Evolutionary conservation across 2,888 invertebrate species (phyloP).

Genomic region (Zhuqinia jingwanae): DNA sequence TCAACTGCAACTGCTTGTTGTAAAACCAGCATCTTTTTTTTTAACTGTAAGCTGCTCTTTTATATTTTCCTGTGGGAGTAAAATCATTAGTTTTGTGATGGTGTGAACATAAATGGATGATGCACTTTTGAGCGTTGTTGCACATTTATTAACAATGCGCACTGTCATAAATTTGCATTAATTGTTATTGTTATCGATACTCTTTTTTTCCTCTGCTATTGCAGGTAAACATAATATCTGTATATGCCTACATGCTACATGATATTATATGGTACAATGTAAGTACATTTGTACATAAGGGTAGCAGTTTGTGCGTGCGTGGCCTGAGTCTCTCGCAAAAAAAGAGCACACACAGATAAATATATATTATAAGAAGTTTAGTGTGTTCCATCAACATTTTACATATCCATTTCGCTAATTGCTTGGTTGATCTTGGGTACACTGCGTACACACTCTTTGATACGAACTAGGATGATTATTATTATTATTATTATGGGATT

Average conservation of each 20-base stretch:
- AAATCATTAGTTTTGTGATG: too few species aligned
- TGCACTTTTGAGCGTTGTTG: neutral
- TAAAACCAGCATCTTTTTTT: neutral
- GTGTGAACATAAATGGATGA: neutral
- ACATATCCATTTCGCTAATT: constrained; percentile 48
- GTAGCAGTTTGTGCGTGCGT: too few species aligned
- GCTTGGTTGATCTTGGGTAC: constrained; percentile 66
- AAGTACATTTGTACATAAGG: too few species aligned
- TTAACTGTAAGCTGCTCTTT: neutral
- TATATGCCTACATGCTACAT: too few species aligned
- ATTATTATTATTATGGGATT: neutral
- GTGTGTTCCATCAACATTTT: neutral
- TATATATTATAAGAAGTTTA: too few species aligned
- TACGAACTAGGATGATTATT: too few species aligned
- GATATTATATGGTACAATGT: too few species aligned
- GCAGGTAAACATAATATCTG: too few species aligned
- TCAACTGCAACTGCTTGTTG: neutral
- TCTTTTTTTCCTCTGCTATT: neutral
- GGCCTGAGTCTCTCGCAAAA: too few species aligned
- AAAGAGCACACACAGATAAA: too few species aligned
- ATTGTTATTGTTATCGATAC: constrained; percentile 43
- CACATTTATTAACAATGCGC: constrained; percentile 32
- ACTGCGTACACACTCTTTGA: too few species aligned
- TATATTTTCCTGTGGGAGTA: constrained; percentile 6
- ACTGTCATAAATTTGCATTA: constrained; percentile 56